These are phyloP conservation scores for Romanogobio albipinnatus DNA, from an alignment of 2,113 vertebrate genomes.

Conservation along the genomic window DNA sequence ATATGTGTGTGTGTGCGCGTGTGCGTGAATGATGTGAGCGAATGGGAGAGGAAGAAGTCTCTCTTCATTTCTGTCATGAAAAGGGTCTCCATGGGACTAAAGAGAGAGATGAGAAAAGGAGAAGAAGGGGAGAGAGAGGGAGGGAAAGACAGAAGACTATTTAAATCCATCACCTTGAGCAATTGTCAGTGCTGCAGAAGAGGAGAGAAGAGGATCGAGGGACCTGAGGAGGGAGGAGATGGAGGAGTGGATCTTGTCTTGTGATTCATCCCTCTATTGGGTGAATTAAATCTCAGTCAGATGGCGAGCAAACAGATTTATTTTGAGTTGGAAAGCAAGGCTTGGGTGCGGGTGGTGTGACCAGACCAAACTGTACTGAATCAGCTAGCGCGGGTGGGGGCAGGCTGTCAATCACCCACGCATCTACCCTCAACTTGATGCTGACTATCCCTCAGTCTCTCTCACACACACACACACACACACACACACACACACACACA, in stretches of 20 bases:
- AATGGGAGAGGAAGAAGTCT: conserved; percentile 43
- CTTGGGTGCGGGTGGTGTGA: conserved; percentile 49
- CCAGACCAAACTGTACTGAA: conserved; percentile 30
- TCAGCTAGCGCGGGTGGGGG: background rate
- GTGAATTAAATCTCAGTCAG: conserved; percentile 65
- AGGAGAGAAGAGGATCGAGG: conserved; percentile 37
- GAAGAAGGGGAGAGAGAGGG: conserved; percentile 61
- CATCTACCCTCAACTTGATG: background rate
- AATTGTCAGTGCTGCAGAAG: conserved; percentile 44
- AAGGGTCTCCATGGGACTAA: conserved; percentile 45
- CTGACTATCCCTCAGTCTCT: conserved; percentile 3
- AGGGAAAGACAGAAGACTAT: conserved; percentile 59
- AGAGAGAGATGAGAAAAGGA: conserved; percentile 38
- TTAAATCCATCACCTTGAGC: conserved; percentile 73
- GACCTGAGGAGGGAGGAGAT: conserved; percentile 43
- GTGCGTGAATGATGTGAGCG: conserved; percentile 33
- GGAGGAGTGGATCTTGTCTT: conserved; percentile 34
- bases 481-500: background rate
- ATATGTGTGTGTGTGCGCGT: background rate
- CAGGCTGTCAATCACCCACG: conserved; percentile 26
- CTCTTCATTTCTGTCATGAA: conserved; percentile 48
- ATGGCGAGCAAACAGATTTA: conserved; percentile 71
- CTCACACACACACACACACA: background rate
- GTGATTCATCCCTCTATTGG: conserved; percentile 71
- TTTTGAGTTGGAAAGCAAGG: conserved; percentile 55